phyloP scores from a whole-genome alignment of 2,888 invertebrate genomes.

The Glyphotaelius pellucidus region DNA sequence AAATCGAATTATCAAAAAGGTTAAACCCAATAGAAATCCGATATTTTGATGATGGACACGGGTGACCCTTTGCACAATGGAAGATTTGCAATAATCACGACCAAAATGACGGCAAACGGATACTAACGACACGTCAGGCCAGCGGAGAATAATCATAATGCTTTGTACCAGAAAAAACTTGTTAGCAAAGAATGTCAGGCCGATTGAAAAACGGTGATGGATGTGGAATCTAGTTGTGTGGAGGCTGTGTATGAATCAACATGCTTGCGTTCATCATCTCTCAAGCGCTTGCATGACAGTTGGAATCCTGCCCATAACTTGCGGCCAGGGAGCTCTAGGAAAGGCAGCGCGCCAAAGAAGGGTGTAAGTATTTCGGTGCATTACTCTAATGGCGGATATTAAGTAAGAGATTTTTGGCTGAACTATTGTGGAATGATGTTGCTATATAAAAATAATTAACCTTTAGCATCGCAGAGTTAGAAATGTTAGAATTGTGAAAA shows the following conservation, averaged over 20 bases:
- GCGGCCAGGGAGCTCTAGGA: neutral
- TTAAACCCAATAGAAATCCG: neutral
- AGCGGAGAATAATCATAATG: neutral
- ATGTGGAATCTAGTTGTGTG: slow-evolving; percentile 14
- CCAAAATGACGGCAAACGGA: neutral
- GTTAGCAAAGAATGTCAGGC: slow-evolving; percentile 31
- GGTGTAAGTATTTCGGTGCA: neutral
- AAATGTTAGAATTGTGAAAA: too few relatives aligned
- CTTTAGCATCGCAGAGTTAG: too few relatives aligned
- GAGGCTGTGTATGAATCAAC: neutral
- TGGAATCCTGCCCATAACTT: slow-evolving; percentile 29
- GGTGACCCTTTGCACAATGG: neutral
- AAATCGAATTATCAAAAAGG: neutral
- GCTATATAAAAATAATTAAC: neutral
- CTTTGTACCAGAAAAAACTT: slow-evolving; percentile 29
- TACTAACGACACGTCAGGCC: neutral
- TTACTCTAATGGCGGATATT: neutral
- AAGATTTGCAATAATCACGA: neutral
- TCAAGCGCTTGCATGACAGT: slow-evolving; percentile 20
- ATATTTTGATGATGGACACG: neutral
- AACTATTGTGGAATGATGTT: neutral
- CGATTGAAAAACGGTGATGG: slow-evolving; percentile 27
- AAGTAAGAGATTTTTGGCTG: neutral
- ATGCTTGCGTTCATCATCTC: slow-evolving; percentile 28
- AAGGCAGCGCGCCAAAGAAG: neutral